Conservation (phyloP, 30 jellyfish, hydroid and myxozoan genomes). For the Hydractinia symbiolongicarpus region DNA sequence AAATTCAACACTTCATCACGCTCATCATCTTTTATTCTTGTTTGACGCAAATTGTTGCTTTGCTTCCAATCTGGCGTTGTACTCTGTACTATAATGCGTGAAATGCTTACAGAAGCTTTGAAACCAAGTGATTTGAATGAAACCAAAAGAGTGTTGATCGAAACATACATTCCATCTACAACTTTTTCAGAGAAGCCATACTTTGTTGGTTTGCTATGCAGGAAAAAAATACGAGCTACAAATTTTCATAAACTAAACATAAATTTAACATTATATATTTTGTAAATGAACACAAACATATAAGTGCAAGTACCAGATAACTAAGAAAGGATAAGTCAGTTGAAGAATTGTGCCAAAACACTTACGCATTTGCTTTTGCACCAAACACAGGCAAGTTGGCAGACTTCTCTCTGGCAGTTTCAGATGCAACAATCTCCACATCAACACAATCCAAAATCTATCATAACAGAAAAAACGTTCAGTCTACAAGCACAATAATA, state of each 20-base stretch:
- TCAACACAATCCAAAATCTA: conserved; percentile 91
- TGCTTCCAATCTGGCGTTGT: conserved; percentile 81
- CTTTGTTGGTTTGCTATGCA: conserved; percentile 49
- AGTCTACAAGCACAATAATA: neutral
- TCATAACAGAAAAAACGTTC: neutral
- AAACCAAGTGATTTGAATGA: conserved; percentile 84
- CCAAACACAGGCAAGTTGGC: conserved; percentile 31
- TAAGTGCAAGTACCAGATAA: too few species aligned
- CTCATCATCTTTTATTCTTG: conserved; percentile 86
- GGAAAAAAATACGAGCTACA: neutral
- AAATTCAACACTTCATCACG: conserved; percentile 80
- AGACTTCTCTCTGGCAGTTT: conserved; percentile 39
- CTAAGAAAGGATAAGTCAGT: neutral
- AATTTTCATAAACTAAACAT: neutral
- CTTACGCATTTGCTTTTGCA: conserved; percentile 37
- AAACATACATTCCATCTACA: conserved; percentile 93
- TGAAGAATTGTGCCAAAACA: neutral
- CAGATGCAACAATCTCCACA: conserved; percentile 82
- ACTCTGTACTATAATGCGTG: conserved; percentile 79
- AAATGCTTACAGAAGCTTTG: conserved; percentile 89
- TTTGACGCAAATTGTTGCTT: conserved; percentile 58
- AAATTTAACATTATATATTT: neutral
- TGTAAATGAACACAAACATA: too few species aligned
- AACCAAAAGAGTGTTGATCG: conserved; percentile 82
- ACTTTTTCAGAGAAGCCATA: conserved; percentile 95